Evolutionary conservation across 1,140 invertebrate genomes (phyloP).

Genomic region (Cataglyphis hispanica): DNA sequence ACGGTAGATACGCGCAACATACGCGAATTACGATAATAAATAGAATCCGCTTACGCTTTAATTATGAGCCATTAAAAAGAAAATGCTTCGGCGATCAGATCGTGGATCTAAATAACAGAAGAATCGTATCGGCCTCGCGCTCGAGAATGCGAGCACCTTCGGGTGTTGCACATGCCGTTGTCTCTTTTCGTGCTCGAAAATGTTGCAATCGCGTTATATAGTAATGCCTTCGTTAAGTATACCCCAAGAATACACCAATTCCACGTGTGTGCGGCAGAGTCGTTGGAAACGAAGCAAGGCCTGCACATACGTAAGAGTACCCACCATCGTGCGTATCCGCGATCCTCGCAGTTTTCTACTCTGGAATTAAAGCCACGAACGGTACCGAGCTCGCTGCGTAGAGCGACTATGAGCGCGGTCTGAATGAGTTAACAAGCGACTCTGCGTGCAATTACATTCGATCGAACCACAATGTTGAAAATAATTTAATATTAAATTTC

Average conservation of each 20-base stretch:
- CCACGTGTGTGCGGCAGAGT: not conserved
- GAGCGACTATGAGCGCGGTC: slow-evolving; percentile 15
- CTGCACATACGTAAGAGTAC: not conserved
- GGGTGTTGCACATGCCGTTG: slow-evolving; percentile 44
- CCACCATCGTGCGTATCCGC: not conserved
- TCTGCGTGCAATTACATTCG: not conserved
- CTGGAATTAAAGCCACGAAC: slow-evolving; percentile 45
- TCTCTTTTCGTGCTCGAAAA: slow-evolving; percentile 40
- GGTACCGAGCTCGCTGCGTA: not conserved
- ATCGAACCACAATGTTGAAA: not conserved
- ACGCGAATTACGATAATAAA: slow-evolving; percentile 10
- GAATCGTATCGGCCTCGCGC: slow-evolving; percentile 21
- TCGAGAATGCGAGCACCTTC: slow-evolving; percentile 31
- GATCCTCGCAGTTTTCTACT: not conserved
- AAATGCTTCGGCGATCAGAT: not conserved
- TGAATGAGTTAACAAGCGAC: slow-evolving; percentile 29
- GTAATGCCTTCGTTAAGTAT: slow-evolving; percentile 25
- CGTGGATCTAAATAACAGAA: slow-evolving; percentile 18
- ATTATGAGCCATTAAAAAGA: slow-evolving; percentile 21
- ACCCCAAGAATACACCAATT: slow-evolving; percentile 36
- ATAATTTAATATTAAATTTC: not conserved
- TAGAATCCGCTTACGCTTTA: slow-evolving; percentile 29
- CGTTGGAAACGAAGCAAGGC: slow-evolving; percentile 1
- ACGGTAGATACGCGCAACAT: not conserved
- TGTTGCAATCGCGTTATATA: slow-evolving; percentile 50